Base-by-base conservation (phyloP, 2,113 vertebrate genomes). In the Chloebia gouldiae region DNA sequence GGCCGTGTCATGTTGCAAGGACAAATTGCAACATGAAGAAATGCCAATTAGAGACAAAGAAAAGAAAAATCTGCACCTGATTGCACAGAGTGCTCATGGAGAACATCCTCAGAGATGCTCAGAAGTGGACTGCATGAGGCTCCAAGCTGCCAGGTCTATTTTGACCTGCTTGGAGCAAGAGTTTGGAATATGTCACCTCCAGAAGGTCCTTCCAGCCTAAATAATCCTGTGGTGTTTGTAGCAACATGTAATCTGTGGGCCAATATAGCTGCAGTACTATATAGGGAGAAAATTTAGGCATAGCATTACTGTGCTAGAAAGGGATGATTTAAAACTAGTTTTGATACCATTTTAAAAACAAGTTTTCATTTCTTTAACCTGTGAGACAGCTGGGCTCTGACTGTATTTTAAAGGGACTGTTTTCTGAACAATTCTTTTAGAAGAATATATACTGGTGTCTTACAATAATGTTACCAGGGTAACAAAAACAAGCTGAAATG, bases 331-430 rank as follows among this genome's bases (percentile, higher is more conserved):
- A 22, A 35, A 79, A 45, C 20, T 31, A 9, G 0, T 5, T 71
- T 77, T 77, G 30, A 15, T 24, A 10, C 18, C 25, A 3, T 53
- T 77, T 77, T 50, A 33, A 13, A 33, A 61, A 50, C 28, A 33
- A 4, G 7, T 50, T 63, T 63, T 69, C 7, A 24, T 77, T 63
- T 53, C 40, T 49, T 83, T 19, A 66, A 66, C 13, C 15, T 71
- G 2, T 28, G 31, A 47, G 13, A 9, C 1, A 2, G 4, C 33
- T 57, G 6, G 15, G 3, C 7, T 7, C 14, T 1, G 2, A 30
- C 3, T n/a, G 47, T 9, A 5, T 65, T 69, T 60, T 71, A 19
- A 84, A 61, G 68, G 12, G 16, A 42, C 23, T 65, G 1, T 63
- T 78, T 78, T 60, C 24, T 64, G 12, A 81, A 30, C 17, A 66